Percentiles rank a stretch among this genome's conserved stretches.
Evolutionary conservation across 2,113 vertebrate genomes (phyloP).

Genomic region (Malaclemys terrapin): DNA sequence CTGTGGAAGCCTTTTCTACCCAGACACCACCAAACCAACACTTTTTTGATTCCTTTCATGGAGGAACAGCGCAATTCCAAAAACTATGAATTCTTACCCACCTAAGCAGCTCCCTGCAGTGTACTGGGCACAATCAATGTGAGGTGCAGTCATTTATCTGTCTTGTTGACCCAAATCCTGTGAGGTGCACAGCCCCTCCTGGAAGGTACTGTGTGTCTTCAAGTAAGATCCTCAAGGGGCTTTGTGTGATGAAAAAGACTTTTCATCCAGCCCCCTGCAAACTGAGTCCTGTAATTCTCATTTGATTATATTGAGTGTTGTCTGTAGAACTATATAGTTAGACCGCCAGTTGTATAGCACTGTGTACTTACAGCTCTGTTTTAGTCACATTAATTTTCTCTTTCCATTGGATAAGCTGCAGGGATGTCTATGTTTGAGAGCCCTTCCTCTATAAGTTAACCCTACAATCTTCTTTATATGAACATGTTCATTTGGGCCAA

Average conservation of each 20-base stretch:
- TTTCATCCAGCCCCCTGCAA: not conserved
- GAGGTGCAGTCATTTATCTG: not conserved
- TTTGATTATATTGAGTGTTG: not conserved
- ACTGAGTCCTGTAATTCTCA: not conserved
- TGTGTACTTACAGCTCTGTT: not conserved
- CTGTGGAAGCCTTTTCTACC: not conserved
- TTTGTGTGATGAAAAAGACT: not conserved
- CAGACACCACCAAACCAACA: not conserved
- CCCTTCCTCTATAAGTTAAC: not conserved
- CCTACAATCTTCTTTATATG: accelerated
- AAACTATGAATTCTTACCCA: not conserved
- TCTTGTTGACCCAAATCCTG: not conserved
- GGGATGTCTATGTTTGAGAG: not conserved
- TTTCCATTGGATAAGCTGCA: not conserved
- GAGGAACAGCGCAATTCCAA: not conserved
- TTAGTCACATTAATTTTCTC: not conserved
- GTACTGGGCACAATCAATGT: not conserved
- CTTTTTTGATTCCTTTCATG: not conserved
- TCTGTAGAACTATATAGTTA: not conserved
- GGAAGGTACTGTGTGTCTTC: not conserved
- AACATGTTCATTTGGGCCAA: not conserved
- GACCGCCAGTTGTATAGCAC: not conserved
- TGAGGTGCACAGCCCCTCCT: not conserved
- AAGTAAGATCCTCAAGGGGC: not conserved
- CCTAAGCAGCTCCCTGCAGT: not conserved